Evolutionary conservation across 2,888 invertebrate genomes (phyloP).

Genomic region (Lottia scabra): DNA sequence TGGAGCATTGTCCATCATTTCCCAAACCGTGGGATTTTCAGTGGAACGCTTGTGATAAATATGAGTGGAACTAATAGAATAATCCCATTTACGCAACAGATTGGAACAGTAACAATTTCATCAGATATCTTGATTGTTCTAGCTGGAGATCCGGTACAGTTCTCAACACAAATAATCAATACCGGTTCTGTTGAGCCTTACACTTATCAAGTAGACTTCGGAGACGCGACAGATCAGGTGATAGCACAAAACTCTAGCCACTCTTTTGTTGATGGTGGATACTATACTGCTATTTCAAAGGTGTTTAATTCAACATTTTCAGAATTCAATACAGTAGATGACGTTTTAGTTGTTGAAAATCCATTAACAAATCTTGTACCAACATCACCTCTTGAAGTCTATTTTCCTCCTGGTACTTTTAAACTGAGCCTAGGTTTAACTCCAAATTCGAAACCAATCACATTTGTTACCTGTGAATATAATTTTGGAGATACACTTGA

Average conservation of each 20-base stretch:
- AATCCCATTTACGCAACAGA: not conserved
- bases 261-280: not conserved
- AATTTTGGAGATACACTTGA: conserved; percentile 14
- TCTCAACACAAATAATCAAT: not conserved
- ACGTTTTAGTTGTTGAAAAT: not conserved
- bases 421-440: not conserved
- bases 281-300: not conserved
- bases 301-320: not conserved
- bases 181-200: not conserved
- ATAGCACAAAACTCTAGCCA: not conserved
- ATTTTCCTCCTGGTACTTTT: not conserved
- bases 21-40: not conserved
- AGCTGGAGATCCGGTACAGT: not conserved
- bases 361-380: not conserved
- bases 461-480: conserved; percentile 4
- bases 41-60: not conserved
- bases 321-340: not conserved
- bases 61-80: not conserved
- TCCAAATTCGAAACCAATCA: not conserved
- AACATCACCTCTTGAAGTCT: not conserved
- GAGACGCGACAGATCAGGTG: not conserved
- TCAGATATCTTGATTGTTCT: not conserved
- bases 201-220: conserved; percentile 2
- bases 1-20: conserved; percentile 8
- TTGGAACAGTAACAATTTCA: conserved; percentile 6